Percentiles rank a stretch among this genome's conserved stretches.
Conservation (phyloP, 2,888 invertebrate genomes). For the Eupeodes luniger region DNA sequence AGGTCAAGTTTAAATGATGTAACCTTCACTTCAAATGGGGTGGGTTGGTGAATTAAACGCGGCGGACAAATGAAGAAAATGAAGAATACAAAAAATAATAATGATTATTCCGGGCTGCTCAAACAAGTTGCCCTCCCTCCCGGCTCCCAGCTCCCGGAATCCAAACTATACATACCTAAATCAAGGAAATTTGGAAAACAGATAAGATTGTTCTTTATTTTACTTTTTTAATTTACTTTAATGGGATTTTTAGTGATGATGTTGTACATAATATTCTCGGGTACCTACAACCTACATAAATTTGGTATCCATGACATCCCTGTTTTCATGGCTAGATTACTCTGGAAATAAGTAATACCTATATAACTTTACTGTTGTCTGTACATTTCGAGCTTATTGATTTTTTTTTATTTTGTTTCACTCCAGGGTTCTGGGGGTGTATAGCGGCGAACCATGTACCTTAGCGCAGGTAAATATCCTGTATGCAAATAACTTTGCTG, state of each 20-base stretch:
- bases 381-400: slow-evolving; percentile 32
- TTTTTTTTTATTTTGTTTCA: slow-evolving; percentile 9
- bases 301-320: slow-evolving; percentile 10
- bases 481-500: slow-evolving; percentile 37
- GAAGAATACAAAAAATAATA: slow-evolving; percentile 1
- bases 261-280: neutral
- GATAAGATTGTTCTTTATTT: slow-evolving; percentile 28
- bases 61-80: slow-evolving; percentile 25
- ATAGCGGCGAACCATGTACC: neutral
- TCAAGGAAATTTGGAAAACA: slow-evolving; percentile 4
- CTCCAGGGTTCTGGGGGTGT: neutral
- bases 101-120: slow-evolving; percentile 24
- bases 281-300: neutral
- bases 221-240: slow-evolving; percentile 24
- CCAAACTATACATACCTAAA: neutral
- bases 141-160: no score
- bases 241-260: slow-evolving; percentile 8
- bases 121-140: slow-evolving; percentile 29
- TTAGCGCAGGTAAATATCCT: slow-evolving; percentile 37
- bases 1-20: slow-evolving; percentile 72
- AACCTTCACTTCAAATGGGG: slow-evolving; percentile 49
- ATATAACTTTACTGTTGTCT: slow-evolving; percentile 19
- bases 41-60: slow-evolving; percentile 15
- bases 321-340: slow-evolving; percentile 23
- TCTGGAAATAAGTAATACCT: neutral